Evolutionary conservation across 2,113 vertebrate species (phyloP).

Genomic region (Mormyrus iriodes): DNA sequence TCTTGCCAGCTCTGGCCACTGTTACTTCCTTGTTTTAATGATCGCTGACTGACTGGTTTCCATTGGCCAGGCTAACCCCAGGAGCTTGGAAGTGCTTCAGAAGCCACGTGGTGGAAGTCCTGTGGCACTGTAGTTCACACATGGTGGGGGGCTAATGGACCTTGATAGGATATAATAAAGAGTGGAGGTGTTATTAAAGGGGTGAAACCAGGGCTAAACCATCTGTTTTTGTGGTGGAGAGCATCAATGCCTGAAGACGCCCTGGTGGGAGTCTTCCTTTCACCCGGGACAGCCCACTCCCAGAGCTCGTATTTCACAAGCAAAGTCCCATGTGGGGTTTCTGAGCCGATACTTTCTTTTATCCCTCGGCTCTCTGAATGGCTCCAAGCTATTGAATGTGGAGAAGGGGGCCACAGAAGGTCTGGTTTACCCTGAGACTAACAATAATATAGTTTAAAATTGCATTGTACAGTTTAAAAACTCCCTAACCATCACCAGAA

Average conservation of each 20-base stretch:
- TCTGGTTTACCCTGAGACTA: constrained; percentile 56
- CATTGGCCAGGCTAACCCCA: constrained; percentile 52
- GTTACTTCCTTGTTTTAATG: constrained; percentile 50
- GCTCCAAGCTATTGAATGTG: constrained; percentile 44
- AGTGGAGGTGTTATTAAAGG: constrained; percentile 44
- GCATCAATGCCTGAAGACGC: constrained; percentile 67
- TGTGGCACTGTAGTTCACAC: constrained; percentile 44
- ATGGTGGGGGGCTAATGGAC: constrained; percentile 66
- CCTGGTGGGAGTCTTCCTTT: constrained; percentile 58
- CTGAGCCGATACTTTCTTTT: constrained; percentile 40
- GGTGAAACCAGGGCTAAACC: constrained; percentile 53
- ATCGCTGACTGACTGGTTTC: constrained; percentile 62
- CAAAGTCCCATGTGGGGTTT: constrained; percentile 45
- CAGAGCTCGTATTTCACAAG: constrained; percentile 64
- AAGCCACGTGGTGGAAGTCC: constrained; percentile 33
- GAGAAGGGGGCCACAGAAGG: constrained; percentile 35
- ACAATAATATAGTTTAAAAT: constrained; percentile 43
- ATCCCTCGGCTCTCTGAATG: constrained; percentile 49
- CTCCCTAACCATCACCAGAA: constrained; percentile 31
- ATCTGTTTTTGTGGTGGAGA: constrained; percentile 69
- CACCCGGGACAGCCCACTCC: constrained; percentile 58
- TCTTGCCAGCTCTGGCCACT: constrained; percentile 63
- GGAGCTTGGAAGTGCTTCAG: constrained; percentile 47
- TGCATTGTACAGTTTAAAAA: constrained; percentile 47
- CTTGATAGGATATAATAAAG: constrained; percentile 57